Percentiles rank a stretch among this genome's conserved stretches.
These are phyloP conservation scores for Thysanoteuthis rhombus DNA, from an alignment of 2,888 invertebrate species.

Conservation along the genomic window DNA sequence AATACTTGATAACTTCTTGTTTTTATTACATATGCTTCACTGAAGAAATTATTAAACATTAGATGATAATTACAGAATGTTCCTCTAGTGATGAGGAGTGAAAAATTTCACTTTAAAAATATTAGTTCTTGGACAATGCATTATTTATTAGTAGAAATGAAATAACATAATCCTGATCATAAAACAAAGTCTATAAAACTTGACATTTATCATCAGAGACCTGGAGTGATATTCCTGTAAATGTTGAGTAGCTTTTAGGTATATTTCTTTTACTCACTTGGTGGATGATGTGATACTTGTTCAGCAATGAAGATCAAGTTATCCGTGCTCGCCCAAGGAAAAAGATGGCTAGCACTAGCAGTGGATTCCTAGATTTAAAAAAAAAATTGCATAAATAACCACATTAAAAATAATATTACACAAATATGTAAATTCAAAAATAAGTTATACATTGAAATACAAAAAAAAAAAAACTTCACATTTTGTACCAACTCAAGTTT, in stretches of 20 bases:
- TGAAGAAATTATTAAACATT: neutral
- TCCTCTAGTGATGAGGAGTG: neutral
- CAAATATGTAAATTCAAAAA: neutral
- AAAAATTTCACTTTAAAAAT: neutral
- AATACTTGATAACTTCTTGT: too few relatives aligned
- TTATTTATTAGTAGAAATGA: neutral
- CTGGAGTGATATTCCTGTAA: neutral
- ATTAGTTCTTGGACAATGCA: neutral
- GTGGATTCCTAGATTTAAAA: slow-evolving; percentile 43
- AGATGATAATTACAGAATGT: neutral
- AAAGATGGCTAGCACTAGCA: slow-evolving; percentile 81
- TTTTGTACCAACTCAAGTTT: neutral
- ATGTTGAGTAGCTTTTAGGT: neutral
- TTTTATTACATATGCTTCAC: neutral
- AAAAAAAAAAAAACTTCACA: too few relatives aligned
- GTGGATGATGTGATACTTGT: slow-evolving; percentile 99
- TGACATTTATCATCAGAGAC: neutral
- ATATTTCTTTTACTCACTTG: slow-evolving; percentile 75
- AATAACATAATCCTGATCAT: neutral
- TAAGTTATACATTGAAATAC: too few relatives aligned
- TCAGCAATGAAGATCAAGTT: slow-evolving; percentile 95
- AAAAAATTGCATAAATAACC: neutral
- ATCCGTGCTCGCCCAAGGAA: slow-evolving; percentile 88
- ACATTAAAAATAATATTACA: neutral
- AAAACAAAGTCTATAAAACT: neutral